Evolutionary conservation across 2,797 vertebrate species (phyloP), one percentile per base, ranked within the genome.

Genomic region (Pseudomugil tenellus): DNA sequence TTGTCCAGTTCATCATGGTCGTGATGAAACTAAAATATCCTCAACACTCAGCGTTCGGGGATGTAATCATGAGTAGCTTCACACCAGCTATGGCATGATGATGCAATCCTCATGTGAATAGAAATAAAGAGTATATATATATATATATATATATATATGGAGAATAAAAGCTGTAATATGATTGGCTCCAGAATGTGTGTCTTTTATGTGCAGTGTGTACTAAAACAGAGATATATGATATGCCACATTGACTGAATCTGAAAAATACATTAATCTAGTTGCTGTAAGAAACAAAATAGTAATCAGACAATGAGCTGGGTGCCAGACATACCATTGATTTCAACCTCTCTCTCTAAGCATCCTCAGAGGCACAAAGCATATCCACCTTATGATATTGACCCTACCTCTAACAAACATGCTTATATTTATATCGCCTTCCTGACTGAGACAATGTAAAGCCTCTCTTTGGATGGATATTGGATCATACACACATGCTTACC

Each of bases 401-500:
- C 86, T 79, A 81, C 74, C 84, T 85, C 81, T 83, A 85, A 91
- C 87, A 89, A 91, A 91, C 87, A 91, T 89, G 85, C 85, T 88
- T 81, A 85, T 92, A 90, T 92, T 89, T 84, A 90, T 88, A 90
- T 88, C 83, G 82, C 83, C 80, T 74, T 80, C 80, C 84, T 83
- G 78, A 83, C 84, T 85, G 86, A 90, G 87, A 85, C 84, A 83
- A 87, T 80, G 76, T 75, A 79, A 80, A 79, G 72, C 66, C 70
- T 75, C 61, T 74, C 76, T 70, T 76, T 66, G 76, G 70, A 85
- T 91, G 84, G 81, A 90, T 92, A 92, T 91, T 89, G 85, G 86
- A 87, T 93, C 86, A 90, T 87, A 84, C 85, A 88, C 87, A 87
- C 89, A 89, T 82, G 81, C 89, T 91, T 90, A 86, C 81, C 86